Base-by-base conservation (phyloP, 2,797 vertebrate species). In the Pagetopsis macropterus region DNA sequence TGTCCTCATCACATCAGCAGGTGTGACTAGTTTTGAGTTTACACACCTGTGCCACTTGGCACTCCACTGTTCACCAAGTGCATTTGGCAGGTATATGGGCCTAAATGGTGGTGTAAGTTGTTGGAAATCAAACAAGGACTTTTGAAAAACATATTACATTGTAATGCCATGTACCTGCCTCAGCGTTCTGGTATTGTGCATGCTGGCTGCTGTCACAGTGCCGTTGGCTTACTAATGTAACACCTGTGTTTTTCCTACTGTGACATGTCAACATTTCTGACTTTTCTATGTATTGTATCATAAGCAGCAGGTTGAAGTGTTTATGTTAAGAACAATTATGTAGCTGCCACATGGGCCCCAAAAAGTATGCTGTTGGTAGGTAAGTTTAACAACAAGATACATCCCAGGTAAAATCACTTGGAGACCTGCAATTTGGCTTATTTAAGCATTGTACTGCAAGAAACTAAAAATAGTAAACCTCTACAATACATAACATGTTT, bases 21-120 rank as follows among this genome's bases (percentile, higher is more conserved):
- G 57, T 73, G 49, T 59, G 70, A 77, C 66, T 33, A 57, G n/a
- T 64, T 70, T 61, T 0, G n/a, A 69, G 4, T 46, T 15, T 7
- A 41, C 23, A 65, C 59, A 78, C 64, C 59, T 75, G 76, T 65
- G 15, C 51, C 40, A 12, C 43, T 11, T 19, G 33, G 46, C 58
- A 19, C 4, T 40, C 1, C 15, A 10, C 15, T 19, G 17, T 31
- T 50, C 2, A 13, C 2, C 9, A 45, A 19, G 5, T 23, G 9
- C 45, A 27, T 27, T 27, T 45, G 8, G 17, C 46, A 27, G n/a
- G 4, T 11, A 2, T 16, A 13, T 31, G 52, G 2, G n/a, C 17
- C 9, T 41, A 46, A 9, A 55, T 55, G 3, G 51, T 43, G 31
- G 0, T 40, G 9, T 57, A 37, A 12, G 4, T 37, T 37, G 8